Percentiles rank a stretch among this genome's conserved stretches.
Evolutionary conservation across 1,140 invertebrate species (phyloP).

Genomic region (Drosophila serrata): DNA sequence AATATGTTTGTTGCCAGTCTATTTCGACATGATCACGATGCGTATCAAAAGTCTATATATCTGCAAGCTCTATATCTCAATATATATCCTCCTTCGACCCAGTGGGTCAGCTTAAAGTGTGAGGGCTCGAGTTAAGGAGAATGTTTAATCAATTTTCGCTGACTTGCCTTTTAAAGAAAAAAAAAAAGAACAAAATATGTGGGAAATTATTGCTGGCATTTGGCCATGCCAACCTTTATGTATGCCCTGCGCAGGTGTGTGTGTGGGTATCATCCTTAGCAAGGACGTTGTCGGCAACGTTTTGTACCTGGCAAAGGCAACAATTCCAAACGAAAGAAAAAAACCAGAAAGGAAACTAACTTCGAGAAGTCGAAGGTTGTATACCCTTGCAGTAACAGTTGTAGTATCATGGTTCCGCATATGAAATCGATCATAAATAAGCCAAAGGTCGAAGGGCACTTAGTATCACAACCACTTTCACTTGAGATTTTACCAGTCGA

Average conservation of each 20-base stretch:
- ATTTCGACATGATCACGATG: conserved; percentile 57
- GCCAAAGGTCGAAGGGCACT: too few relatives aligned
- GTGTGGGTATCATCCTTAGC: conserved; percentile 43
- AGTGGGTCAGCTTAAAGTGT: conserved; percentile 29
- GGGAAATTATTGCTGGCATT: conserved; percentile 52
- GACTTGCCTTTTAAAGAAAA: conserved; percentile 45
- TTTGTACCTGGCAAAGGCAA: conserved; percentile 62
- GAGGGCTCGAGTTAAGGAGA: conserved; percentile 32
- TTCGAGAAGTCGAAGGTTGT: too few relatives aligned
- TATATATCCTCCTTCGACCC: background rate
- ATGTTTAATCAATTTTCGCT: conserved; percentile 78
- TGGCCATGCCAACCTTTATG: conserved; percentile 42
- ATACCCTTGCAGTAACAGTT: too few relatives aligned
- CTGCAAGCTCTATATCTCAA: background rate
- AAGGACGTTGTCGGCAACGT: conserved; percentile 68
- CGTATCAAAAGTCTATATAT: conserved; percentile 25
- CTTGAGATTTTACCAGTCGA: too few relatives aligned
- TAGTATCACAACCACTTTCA: too few relatives aligned
- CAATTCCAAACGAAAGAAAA: background rate
- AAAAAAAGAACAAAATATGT: conserved; percentile 26
- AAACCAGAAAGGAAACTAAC: too few relatives aligned
- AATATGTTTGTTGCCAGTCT: conserved; percentile 74
- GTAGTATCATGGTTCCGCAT: too few relatives aligned
- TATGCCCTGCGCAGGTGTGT: conserved; percentile 7
- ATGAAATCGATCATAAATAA: too few relatives aligned